Evolutionary conservation across 2,888 invertebrate species (phyloP).

Genomic region (Plemyria rubiginata): DNA sequence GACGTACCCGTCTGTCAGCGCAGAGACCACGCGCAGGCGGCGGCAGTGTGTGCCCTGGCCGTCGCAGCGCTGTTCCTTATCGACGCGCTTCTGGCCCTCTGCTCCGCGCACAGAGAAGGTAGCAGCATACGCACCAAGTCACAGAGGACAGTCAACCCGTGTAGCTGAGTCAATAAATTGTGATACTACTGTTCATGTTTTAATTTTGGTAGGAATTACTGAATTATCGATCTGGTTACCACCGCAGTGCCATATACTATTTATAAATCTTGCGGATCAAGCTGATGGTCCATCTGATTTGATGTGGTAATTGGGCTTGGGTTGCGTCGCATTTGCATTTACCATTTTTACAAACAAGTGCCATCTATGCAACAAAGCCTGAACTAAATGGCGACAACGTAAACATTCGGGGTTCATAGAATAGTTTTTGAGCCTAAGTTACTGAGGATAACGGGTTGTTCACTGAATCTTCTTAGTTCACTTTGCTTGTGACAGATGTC

Average conservation of each 20-base stretch:
- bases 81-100: slow-evolving; percentile 66
- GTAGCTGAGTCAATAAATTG: slow-evolving; percentile 35
- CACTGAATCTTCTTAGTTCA: slow-evolving; percentile 9
- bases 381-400: slow-evolving; percentile 14
- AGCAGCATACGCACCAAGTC: slow-evolving; percentile 57
- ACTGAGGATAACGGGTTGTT: not conserved
- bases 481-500: slow-evolving; percentile 23
- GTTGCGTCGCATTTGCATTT: too few relatives aligned
- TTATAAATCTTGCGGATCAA: too few relatives aligned
- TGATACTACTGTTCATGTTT: not conserved
- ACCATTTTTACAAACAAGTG: slow-evolving; percentile 3
- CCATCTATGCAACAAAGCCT: slow-evolving; percentile 19
- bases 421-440: not conserved
- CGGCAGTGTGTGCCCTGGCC: slow-evolving; percentile 66
- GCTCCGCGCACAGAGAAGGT: slow-evolving; percentile 64
- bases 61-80: slow-evolving; percentile 61
- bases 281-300: too few relatives aligned
- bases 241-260: too few relatives aligned
- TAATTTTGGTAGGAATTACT: not conserved
- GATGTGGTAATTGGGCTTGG: too few relatives aligned
- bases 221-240: too few relatives aligned
- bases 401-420: slow-evolving; percentile 2
- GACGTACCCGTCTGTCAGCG: slow-evolving; percentile 59
- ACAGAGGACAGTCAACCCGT: slow-evolving; percentile 43
- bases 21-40: slow-evolving; percentile 57